These are phyloP conservation scores for Dermatemys mawii DNA, from an alignment of 2,113 vertebrate genomes.

Conservation along the genomic window DNA sequence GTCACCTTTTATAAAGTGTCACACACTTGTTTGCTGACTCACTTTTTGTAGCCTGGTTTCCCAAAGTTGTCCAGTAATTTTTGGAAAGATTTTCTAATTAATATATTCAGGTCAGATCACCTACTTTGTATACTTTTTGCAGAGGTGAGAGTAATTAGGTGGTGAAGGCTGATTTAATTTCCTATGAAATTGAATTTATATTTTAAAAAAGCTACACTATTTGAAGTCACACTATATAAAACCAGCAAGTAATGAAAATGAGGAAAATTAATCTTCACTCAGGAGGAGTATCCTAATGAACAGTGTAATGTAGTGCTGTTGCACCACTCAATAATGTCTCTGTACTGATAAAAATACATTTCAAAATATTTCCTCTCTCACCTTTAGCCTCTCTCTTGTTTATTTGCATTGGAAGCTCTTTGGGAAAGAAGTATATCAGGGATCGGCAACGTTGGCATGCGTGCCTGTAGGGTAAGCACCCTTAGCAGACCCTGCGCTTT, in stretches of 20 bases:
- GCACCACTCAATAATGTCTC: neutral
- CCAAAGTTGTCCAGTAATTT: neutral
- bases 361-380: neutral
- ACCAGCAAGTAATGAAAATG: neutral
- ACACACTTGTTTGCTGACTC: rapidly evolving
- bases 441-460: too few species aligned
- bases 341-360: neutral
- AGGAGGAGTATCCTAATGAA: neutral
- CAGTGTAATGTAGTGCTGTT: neutral
- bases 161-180: neutral
- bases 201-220: neutral
- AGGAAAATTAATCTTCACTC: neutral
- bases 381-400: neutral
- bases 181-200: neutral
- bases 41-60: neutral
- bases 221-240: neutral
- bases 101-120: neutral
- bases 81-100: neutral
- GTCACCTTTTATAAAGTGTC: neutral
- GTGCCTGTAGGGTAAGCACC: too few species aligned
- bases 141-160: neutral
- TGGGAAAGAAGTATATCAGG: neutral
- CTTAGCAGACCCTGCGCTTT: too few species aligned
- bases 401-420: neutral
- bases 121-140: neutral